These are phyloP conservation scores for Falco punctatus DNA, from an alignment of 2,113 vertebrate species.

Conservation along the genomic window DNA sequence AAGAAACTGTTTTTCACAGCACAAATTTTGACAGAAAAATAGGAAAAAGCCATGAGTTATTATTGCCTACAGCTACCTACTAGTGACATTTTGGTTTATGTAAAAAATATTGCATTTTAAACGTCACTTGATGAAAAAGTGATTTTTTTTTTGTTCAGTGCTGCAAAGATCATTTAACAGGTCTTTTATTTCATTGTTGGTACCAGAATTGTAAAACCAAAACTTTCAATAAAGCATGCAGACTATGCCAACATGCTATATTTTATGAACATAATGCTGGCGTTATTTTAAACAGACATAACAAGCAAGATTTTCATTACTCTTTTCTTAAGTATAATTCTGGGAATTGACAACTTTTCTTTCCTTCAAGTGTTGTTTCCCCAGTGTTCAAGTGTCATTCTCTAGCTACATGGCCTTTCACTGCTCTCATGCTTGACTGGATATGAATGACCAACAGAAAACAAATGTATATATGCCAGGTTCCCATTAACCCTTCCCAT, in stretches of 20 bases:
- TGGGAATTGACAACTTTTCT: background rate
- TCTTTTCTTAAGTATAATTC: background rate
- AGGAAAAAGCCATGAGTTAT: background rate
- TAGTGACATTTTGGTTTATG: background rate
- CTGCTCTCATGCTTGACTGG: constrained; percentile 15
- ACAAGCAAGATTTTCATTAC: background rate
- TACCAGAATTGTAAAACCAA: background rate
- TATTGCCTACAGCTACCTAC: background rate
- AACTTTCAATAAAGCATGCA: background rate
- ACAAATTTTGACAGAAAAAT: background rate
- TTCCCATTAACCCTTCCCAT: background rate
- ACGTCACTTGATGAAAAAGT: background rate
- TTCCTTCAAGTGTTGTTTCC: background rate
- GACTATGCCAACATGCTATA: background rate
- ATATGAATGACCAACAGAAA: constrained; percentile 16
- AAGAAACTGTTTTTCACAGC: background rate
- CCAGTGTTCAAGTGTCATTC: background rate
- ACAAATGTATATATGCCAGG: background rate
- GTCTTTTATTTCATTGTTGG: background rate
- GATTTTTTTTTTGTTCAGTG: background rate
- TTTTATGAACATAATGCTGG: background rate
- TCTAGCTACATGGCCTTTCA: background rate
- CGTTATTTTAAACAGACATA: background rate
- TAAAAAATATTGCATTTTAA: background rate
- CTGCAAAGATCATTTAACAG: background rate